Evolutionary conservation across 2,888 invertebrate genomes (phyloP), one percentile per base, ranked within the genome.

Genomic region (Perizoma flavofasciatum): DNA sequence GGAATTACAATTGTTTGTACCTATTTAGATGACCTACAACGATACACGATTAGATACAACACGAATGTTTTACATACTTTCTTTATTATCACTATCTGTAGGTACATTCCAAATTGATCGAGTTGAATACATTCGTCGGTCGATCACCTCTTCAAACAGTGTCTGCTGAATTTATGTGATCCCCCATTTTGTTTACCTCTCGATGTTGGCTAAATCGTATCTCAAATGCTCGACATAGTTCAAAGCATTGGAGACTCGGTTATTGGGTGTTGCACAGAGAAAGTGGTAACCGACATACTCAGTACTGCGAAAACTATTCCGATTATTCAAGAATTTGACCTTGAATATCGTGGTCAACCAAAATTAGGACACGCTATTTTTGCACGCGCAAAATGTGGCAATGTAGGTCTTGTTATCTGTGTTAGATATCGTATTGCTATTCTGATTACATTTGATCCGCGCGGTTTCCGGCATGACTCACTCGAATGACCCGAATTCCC

Each of bases 161-260:
- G 63, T 65, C 63, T 46, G 63, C 61, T 60, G 58, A 56, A 65
- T 54, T 65, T 54, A 58, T 64, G 61, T 64, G 60, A 54, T 52
- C 58, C 58, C 63, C 60, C 61, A 57, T 62, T 52, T 63, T 62
- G 63, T 66, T 59, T 59, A 59, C 63, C 59, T 63, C 53, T 69
- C 64, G 66, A 69, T 69, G 69, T 69, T 67, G 60, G 66, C 65
- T 66, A 63, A 50, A 59, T 67, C 65, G 65, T 53, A 53, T 67
- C 63, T 66, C 48, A 60, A 58, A 66, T 63, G 65, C 65, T 67
- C 59, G 41, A 41, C 49, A 45, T 22, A 49, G 48, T 33, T 53
- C 44, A 11, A 55, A 66, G 61, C 66, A 64, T 65, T 50, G 59
- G 67, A 60, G 66, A 60, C 48, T 10, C 66, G 65, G 60, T 55